A percentile compares a stretch with the other conserved stretches of the same genome.
These are phyloP conservation scores for Ceuthmochares aereus DNA, from an alignment of 2,113 vertebrate species.

Conservation along the genomic window DNA sequence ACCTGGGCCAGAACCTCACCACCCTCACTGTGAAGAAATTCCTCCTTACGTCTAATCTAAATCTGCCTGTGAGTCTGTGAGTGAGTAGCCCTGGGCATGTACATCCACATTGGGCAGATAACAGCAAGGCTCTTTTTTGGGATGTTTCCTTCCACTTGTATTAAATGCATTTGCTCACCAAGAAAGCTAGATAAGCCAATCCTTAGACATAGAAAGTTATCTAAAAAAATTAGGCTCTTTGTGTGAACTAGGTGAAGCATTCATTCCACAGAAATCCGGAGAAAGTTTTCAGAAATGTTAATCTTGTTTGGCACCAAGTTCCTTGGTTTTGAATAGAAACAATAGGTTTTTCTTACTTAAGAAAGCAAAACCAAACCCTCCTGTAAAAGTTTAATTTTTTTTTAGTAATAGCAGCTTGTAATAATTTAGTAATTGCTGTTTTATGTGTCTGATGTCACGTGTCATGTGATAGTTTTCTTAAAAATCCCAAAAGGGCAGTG, in stretches of 20 bases:
- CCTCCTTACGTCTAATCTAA: too few species aligned
- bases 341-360: background rate
- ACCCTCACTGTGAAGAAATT: too few species aligned
- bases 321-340: background rate
- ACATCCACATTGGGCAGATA: too few species aligned
- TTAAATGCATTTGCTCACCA: background rate
- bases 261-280: background rate
- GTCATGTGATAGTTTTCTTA: background rate
- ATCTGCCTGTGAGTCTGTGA: too few species aligned
- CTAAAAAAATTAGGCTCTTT: background rate
- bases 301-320: background rate
- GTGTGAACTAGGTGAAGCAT: background rate
- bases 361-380: background rate
- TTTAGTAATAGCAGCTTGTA: background rate
- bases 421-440: background rate
- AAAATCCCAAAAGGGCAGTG: too few species aligned
- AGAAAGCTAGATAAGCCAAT: background rate
- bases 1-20: too few species aligned
- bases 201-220: background rate
- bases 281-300: background rate
- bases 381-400: background rate
- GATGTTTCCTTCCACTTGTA: background rate
- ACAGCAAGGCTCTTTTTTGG: background rate
- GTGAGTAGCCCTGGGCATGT: accelerated
- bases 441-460: too few species aligned